Base-by-base conservation (phyloP, 2,113 vertebrate species). In the Mesocricetus auratus region DNA sequence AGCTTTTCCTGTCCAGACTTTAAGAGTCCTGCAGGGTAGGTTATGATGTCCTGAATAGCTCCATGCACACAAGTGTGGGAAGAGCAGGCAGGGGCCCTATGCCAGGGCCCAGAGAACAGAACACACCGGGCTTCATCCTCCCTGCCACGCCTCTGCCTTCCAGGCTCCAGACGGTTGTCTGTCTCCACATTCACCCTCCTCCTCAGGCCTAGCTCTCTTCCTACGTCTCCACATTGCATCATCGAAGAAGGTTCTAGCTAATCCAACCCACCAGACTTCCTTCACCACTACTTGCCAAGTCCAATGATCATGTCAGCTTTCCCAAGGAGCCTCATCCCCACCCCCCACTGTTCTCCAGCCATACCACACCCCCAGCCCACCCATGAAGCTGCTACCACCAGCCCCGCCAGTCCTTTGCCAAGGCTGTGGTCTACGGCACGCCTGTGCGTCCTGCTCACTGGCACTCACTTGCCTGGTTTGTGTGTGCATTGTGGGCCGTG, bases 381-480 rank as follows among this genome's bases (percentile, higher is more conserved):
- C 21, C 22, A 2, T 0, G 22, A 90, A 73, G 13, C 22, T 1
- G 4, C 33, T 5, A 5, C 9, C 29, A n/a, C 29, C 1, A 0
- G 17, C 58, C 19, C 50, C 10, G 16, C 16, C 50, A 33, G 29
- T 0, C 0, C 29, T 36, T 6, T 7, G 45, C n/a, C 7, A 7
- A 75, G 50, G 8, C 13, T 8, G 64, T 11, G 26, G 7, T 29
- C 60, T 3, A 7, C 0, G 10, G 33, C 33, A 17, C 79, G 56
- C 62, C 64, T 15, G 19, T 4, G 15, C 22, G 68, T 78, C 62
- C 62, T 39, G 56, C 5, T 86, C 53, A 15, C 45, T 0, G 16
- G 22, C 29, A 0, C 0, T 3, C 39, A 47, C 1, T 0, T 17
- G 13, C 12, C 9, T 24, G 12, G 29, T 29, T 74, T 42, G 26